Conservation (phyloP, 1,140 invertebrate species). For the Trachymyrmex cornetzi region DNA sequence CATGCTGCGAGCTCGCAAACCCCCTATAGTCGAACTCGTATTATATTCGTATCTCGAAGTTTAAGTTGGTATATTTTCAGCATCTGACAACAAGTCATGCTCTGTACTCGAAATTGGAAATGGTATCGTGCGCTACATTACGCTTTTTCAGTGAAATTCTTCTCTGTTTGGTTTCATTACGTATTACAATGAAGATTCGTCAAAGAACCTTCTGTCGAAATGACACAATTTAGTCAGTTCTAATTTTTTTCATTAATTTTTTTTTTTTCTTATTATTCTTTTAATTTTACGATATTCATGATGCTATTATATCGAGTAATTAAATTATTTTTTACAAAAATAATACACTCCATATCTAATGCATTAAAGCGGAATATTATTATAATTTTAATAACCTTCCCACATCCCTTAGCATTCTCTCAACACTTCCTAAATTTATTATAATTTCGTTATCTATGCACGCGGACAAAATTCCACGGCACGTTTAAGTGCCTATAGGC, state of each 20-base stretch:
- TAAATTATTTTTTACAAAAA: background rate
- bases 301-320: background rate
- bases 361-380: background rate
- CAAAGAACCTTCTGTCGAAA: background rate
- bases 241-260: background rate
- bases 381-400: conserved; percentile 1
- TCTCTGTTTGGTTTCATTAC: background rate
- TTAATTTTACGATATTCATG: background rate
- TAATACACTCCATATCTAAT: background rate
- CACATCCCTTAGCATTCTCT: background rate
- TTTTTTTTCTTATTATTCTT: background rate
- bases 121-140: background rate
- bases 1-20: conserved; percentile 83
- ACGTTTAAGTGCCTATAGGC: conserved; percentile 74
- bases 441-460: conserved; percentile 38
- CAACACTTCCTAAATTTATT: conserved; percentile 49
- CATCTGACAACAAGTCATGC: conserved; percentile 42
- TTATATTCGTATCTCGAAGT: conserved; percentile 77
- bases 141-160: background rate
- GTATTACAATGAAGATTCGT: background rate
- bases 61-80: conserved; percentile 54
- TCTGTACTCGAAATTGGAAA: conserved; percentile 24
- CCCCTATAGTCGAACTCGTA: conserved; percentile 75
- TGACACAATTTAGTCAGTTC: background rate
- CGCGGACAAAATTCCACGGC: conserved; percentile 13